Evolutionary conservation across 2,888 invertebrate species (phyloP).

Genomic region (Netelia melanura): DNA sequence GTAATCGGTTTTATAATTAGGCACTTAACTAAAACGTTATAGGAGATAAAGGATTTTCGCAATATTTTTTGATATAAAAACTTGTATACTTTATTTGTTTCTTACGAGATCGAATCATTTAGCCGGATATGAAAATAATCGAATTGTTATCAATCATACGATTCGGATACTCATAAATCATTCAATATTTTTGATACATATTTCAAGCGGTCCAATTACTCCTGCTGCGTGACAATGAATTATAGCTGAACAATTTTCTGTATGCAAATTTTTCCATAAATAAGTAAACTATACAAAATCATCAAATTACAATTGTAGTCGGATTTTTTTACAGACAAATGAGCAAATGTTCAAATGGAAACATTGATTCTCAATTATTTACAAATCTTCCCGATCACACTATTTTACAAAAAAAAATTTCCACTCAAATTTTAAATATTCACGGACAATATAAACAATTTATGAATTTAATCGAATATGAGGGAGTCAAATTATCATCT

Average conservation of each 20-base stretch:
- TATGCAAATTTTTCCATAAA: no score
- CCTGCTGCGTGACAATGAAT: constrained; percentile 3
- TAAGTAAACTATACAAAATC: no score
- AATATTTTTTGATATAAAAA: background rate
- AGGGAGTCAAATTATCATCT: no score
- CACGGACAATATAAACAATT: no score
- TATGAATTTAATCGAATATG: no score
- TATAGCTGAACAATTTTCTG: background rate
- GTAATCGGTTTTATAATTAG: background rate
- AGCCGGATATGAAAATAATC: constrained; percentile 15
- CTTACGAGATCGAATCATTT: constrained; percentile 15
- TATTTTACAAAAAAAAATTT: no score
- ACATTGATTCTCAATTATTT: no score
- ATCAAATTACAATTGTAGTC: no score
- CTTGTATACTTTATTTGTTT: constrained; percentile 32
- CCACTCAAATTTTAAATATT: no score
- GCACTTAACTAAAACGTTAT: no score
- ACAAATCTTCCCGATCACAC: no score
- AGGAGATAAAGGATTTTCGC: no score
- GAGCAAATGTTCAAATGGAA: background rate
- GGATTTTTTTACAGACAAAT: background rate
- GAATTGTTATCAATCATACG: background rate
- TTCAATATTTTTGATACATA: background rate
- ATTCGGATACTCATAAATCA: constrained; percentile 6
- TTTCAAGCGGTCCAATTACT: background rate